These are phyloP conservation scores for Apogon hyalosoma DNA, from an alignment of 2,797 vertebrate genomes.

Conservation along the genomic window DNA sequence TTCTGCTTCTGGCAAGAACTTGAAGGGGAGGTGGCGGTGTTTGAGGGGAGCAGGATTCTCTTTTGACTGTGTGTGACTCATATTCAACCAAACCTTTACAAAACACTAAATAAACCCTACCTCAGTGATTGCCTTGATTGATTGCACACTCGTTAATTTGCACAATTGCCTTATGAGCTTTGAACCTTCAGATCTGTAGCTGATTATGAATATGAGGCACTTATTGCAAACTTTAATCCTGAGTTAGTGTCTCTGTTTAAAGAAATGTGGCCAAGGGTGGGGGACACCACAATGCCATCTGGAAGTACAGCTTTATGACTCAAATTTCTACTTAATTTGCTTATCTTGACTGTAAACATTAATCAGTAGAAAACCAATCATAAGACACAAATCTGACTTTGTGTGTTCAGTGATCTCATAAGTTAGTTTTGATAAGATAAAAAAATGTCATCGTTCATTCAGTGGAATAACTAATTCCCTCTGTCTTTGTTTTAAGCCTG, in stretches of 20 bases:
- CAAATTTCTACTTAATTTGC: constrained; percentile 36
- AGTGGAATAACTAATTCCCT: not conserved
- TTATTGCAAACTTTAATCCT: constrained; percentile 35
- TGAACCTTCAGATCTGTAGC: constrained; percentile 35
- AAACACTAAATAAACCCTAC: constrained; percentile 36
- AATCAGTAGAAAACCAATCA: constrained; percentile 23
- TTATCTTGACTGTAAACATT: constrained; percentile 47
- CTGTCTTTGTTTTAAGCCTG: not conserved
- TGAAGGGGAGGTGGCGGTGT: constrained; percentile 51
- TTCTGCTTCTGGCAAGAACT: constrained; percentile 73
- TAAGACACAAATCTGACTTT: constrained; percentile 5
- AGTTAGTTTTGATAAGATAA: constrained; percentile 11
- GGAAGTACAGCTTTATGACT: constrained; percentile 18
- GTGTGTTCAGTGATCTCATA: constrained; percentile 22
- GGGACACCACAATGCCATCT: constrained; percentile 15
- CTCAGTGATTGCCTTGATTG: constrained; percentile 49
- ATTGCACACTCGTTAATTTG: constrained; percentile 48
- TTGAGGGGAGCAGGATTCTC: constrained; percentile 34
- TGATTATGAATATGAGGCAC: constrained; percentile 50
- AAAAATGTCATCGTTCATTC: not conserved
- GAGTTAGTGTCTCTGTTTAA: constrained; percentile 28
- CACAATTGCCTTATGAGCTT: constrained; percentile 35
- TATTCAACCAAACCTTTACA: constrained; percentile 44
- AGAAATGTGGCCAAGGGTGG: constrained; percentile 23
- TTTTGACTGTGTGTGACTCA: constrained; percentile 36